These are phyloP conservation scores for Etheostoma nigrum DNA, from an alignment of 2,797 vertebrate species.

Conservation along the genomic window DNA sequence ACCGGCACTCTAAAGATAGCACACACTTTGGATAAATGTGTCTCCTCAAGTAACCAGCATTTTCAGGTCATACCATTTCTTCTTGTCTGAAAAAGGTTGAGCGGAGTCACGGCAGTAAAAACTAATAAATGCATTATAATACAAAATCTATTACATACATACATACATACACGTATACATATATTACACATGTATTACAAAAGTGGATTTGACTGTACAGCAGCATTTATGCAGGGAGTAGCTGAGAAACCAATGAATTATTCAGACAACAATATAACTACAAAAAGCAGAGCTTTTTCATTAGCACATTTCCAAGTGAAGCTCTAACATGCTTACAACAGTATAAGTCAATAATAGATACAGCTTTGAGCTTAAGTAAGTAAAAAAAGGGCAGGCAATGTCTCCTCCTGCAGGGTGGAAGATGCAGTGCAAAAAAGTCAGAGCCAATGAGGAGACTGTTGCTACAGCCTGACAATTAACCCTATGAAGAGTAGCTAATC, in stretches of 20 bases:
- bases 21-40: conserved; percentile 67
- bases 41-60: conserved; percentile 68
- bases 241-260: not conserved
- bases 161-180: too few relatives aligned
- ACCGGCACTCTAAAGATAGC: conserved; percentile 78
- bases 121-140: conserved; percentile 11
- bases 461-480: conserved; percentile 72
- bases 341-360: not conserved
- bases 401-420: conserved; percentile 77
- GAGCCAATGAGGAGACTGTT: conserved; percentile 75
- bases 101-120: conserved; percentile 25
- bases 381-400: conserved; percentile 53
- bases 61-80: conserved; percentile 67
- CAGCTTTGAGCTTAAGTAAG: conserved; percentile 2
- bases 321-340: not conserved
- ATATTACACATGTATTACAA: too few relatives aligned
- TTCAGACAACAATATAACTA: not conserved
- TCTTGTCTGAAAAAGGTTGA: conserved; percentile 44
- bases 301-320: not conserved
- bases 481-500: conserved; percentile 39
- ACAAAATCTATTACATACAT: too few relatives aligned
- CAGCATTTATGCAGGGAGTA: not conserved
- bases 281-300: not conserved
- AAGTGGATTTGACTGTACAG: not conserved
- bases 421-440: conserved; percentile 49